Evolutionary conservation across 2,888 invertebrate genomes (phyloP).

Genomic region (Meiosimyza platycephala): DNA sequence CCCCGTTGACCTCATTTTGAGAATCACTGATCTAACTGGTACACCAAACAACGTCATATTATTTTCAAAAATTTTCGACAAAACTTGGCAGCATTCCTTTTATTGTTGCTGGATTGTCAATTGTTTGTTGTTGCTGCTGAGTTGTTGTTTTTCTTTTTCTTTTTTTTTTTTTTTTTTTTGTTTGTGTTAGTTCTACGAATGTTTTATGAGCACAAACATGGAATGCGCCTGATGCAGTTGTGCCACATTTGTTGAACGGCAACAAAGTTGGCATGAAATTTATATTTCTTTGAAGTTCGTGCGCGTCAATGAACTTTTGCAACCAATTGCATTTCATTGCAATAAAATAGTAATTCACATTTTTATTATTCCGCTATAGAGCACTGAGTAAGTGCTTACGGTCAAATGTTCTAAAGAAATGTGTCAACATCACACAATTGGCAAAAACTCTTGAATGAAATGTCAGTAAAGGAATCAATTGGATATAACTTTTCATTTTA

Average conservation of each 20-base stretch:
- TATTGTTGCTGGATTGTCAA: not conserved
- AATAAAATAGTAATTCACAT: no score
- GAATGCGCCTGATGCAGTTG: not conserved
- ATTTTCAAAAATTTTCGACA: not conserved
- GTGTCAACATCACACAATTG: no score
- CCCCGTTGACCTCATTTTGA: no score
- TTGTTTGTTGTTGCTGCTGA: not conserved
- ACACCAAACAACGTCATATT: no score
- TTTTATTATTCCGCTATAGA: no score
- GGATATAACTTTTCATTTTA: no score
- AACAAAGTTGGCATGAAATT: not conserved
- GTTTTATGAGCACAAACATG: not conserved
- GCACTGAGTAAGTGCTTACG: no score
- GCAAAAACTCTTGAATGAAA: no score
- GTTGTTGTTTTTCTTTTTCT: not conserved
- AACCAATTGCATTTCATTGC: not conserved
- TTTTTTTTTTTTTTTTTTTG: not conserved
- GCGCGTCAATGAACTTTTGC: slow-evolving; percentile 11
- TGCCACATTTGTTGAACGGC: not conserved
- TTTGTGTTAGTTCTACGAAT: not conserved
- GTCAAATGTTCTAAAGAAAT: no score
- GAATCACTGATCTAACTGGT: no score
- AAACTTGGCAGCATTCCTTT: slow-evolving; percentile 10
- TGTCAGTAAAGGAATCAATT: no score
- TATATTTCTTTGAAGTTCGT: not conserved